A percentile compares a stretch with the other conserved stretches of the same genome.
Evolutionary conservation across 2,797 vertebrate species (phyloP).

Genomic region (Myiotriccus ornatus): DNA sequence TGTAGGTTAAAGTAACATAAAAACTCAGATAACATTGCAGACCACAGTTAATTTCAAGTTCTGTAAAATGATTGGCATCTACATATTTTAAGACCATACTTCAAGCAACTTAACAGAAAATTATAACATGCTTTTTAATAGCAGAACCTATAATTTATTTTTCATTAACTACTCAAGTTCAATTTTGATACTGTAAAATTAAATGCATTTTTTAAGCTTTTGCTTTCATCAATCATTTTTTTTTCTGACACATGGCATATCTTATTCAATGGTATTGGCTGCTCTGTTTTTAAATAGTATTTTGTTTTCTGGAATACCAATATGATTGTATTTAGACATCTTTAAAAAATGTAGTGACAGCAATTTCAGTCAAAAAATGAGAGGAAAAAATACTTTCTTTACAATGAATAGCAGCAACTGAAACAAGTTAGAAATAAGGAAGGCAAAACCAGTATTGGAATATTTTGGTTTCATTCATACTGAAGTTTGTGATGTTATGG

Average conservation of each 20-base stretch:
- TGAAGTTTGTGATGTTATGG: neutral
- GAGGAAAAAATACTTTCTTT: neutral
- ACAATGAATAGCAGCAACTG: slow-evolving; percentile 49
- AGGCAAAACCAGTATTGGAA: neutral
- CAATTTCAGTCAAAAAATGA: slow-evolving; percentile 58
- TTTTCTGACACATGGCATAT: neutral
- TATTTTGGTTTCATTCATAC: slow-evolving; percentile 19
- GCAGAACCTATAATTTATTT: neutral
- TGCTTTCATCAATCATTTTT: slow-evolving; percentile 5
- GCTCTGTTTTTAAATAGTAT: slow-evolving; percentile 34
- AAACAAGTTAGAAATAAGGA: slow-evolving; percentile 61
- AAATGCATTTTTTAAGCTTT: neutral
- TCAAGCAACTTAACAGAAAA: neutral
- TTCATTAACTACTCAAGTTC: slow-evolving; percentile 12
- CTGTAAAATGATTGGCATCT: neutral
- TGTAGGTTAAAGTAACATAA: neutral
- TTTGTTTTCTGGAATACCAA: slow-evolving; percentile 24
- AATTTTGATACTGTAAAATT: neutral
- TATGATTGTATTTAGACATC: slow-evolving; percentile 48
- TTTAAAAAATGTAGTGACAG: slow-evolving; percentile 40
- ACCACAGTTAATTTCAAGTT: neutral
- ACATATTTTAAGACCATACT: neutral
- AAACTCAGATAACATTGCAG: neutral
- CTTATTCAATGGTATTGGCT: slow-evolving; percentile 27
- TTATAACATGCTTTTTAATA: neutral